Conservation (phyloP, 1,140 invertebrate genomes). For the Brachionus angularis region DNA sequence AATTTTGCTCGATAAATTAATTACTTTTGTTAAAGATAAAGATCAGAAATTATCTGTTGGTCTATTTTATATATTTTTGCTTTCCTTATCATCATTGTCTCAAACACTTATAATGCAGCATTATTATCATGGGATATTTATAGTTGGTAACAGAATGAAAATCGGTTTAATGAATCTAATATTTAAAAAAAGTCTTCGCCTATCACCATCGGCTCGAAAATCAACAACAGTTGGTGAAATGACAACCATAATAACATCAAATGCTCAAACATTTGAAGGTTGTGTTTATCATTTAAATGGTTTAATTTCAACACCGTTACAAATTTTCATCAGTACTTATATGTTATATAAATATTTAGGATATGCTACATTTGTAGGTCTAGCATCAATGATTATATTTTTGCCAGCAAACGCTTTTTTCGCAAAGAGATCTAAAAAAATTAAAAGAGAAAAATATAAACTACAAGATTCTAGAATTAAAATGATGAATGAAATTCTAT, state of each 20-base stretch:
- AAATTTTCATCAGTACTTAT: slow-evolving; percentile 78
- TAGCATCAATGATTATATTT: slow-evolving; percentile 58
- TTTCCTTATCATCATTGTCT: slow-evolving; percentile 74
- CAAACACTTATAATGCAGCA: slow-evolving; percentile 76
- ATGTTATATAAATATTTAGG: slow-evolving; percentile 77
- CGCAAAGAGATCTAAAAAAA: slow-evolving; percentile 68
- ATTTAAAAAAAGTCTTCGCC: slow-evolving; percentile 69
- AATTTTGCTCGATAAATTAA: slow-evolving; percentile 23
- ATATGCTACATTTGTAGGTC: slow-evolving; percentile 55
- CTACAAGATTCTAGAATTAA: slow-evolving; percentile 63
- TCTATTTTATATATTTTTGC: slow-evolving; percentile 69
- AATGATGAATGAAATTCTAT: slow-evolving; percentile 57
- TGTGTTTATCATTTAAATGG: slow-evolving; percentile 76
- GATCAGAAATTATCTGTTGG: slow-evolving; percentile 66
- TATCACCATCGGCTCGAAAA: slow-evolving; percentile 52
- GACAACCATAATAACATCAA: slow-evolving; percentile 63
- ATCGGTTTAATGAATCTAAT: slow-evolving; percentile 86
- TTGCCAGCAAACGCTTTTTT: slow-evolving; percentile 75
- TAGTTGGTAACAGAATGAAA: slow-evolving; percentile 82
- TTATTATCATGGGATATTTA: slow-evolving; percentile 56
- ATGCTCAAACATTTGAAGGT: slow-evolving; percentile 60
- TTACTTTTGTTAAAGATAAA: slow-evolving; percentile 38
- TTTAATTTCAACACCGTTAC: slow-evolving; percentile 90
- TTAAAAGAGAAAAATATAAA: slow-evolving; percentile 60
- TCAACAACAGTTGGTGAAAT: slow-evolving; percentile 64